phyloP scores from a whole-genome alignment of 1,140 invertebrate species.

The Araneus ventricosus region DNA sequence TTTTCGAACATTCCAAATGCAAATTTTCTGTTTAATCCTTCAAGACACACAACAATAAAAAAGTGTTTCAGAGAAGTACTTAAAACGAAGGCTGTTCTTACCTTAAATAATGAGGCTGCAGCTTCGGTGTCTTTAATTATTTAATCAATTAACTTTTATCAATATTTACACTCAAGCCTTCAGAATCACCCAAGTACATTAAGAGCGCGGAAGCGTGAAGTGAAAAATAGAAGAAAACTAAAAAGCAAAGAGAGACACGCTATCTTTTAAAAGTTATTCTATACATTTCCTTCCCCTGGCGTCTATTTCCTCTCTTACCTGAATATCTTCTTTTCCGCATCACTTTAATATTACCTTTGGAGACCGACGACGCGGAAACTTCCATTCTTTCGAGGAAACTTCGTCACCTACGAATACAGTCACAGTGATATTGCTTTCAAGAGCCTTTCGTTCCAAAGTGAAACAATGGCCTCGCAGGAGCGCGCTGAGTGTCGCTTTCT shows the following conservation, averaged over 20 bases:
- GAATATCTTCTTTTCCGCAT: background rate
- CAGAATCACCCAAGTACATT: background rate
- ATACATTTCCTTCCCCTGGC: background rate
- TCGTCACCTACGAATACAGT: background rate
- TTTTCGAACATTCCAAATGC: too few relatives aligned
- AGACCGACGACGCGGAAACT: background rate
- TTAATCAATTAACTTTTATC: conserved; percentile 23
- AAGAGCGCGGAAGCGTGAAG: background rate
- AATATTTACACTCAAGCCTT: conserved; percentile 1
- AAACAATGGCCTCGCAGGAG: background rate
- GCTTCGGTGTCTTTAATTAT: background rate
- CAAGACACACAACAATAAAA: too few relatives aligned
- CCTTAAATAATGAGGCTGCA: background rate
- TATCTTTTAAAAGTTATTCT: background rate
- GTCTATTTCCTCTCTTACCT: background rate
- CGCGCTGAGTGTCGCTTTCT: background rate
- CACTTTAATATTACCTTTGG: background rate
- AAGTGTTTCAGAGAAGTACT: background rate
- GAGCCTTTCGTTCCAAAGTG: background rate
- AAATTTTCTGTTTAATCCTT: too few relatives aligned
- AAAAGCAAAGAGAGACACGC: background rate
- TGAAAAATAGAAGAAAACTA: background rate
- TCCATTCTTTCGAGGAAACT: conserved; percentile 14
- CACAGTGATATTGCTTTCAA: conserved; percentile 15
- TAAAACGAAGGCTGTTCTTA: background rate